A percentile compares a stretch with the other conserved stretches of the same genome.
Evolutionary conservation across 2,888 invertebrate species (phyloP).

Genomic region (Acrobasis consociella): DNA sequence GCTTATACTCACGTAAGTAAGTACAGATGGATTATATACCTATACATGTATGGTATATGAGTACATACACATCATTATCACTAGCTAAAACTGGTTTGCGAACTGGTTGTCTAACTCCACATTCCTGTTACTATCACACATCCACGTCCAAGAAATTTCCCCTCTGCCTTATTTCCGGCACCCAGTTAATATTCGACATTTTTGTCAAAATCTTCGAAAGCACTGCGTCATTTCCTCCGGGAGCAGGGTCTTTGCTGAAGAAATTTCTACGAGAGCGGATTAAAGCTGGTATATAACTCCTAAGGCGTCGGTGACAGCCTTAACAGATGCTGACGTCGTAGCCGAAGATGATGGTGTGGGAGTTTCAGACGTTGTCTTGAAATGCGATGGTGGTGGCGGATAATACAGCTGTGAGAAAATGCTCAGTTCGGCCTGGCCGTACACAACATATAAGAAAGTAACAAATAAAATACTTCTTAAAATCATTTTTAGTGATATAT

Average conservation of each 20-base stretch:
- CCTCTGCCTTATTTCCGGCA: slow-evolving; percentile 37
- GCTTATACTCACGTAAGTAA: too few species aligned
- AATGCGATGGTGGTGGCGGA: slow-evolving; percentile 27
- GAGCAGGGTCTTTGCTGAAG: slow-evolving; percentile 33
- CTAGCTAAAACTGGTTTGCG: neutral
- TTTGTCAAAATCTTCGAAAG: slow-evolving; percentile 11
- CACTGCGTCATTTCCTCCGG: slow-evolving; percentile 34
- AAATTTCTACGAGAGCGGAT: slow-evolving; percentile 33
- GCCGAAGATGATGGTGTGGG: neutral
- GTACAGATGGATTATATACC: neutral
- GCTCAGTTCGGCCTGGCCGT: slow-evolving; percentile 36
- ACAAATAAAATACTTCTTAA: slow-evolving; percentile 5
- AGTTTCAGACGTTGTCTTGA: neutral
- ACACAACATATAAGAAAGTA: slow-evolving; percentile 20
- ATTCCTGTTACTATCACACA: neutral
- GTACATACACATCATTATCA: neutral
- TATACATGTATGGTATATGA: neutral
- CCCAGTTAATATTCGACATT: slow-evolving; percentile 39
- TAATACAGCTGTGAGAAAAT: slow-evolving; percentile 36
- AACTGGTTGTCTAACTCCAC: neutral
- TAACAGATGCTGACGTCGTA: neutral
- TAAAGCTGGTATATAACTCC: slow-evolving; percentile 6
- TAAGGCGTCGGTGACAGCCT: neutral
- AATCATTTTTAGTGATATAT: slow-evolving; percentile 18
- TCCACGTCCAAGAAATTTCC: neutral